Evolutionary conservation across 1,140 invertebrate species (phyloP), one percentile per base, ranked within the genome.

Genomic region (Zophobas atratus): DNA sequence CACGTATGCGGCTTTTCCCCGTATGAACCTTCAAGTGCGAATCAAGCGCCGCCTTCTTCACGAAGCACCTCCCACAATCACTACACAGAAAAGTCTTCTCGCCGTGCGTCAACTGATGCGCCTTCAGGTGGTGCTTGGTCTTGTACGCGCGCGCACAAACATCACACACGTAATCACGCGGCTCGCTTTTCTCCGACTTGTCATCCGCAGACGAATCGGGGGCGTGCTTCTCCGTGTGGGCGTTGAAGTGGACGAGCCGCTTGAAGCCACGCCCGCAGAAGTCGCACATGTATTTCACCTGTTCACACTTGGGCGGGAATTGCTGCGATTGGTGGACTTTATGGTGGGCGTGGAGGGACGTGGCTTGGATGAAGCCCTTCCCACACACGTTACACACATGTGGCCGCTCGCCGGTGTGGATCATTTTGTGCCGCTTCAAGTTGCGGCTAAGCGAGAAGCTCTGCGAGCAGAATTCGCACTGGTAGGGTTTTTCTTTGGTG

Each of bases 381-480:
- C 88, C 87, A 82, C 91, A 92, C 57, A 89, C 87, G 35, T 88
- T 86, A 81, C 91, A 92, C 48, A 86, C 84, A 90, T 88, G 87
- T 0, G 89, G 89, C 33, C 85, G 84, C 78, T 84, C 83, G 48
- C 89, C 89, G 2, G 88, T 89, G 82, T 95, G 94, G 74, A 94
- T 94, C 72, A 92, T 91, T 82, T 92, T 90, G 84, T 95, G 94
- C 77, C 93, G 88, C 81, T 94, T 94, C 46, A 95, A 85, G 0
- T 93, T 93, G 84, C 94, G 81, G 87, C 89, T 77, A 87, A 87
- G 77, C 85, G 83, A 73, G 75, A 90, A 90, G 0, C 84, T 84
- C 81, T 89, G 89, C 43, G 86, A 86, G 83, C 91, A 92, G 67
- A 88, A 89, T 71, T 91, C 88, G 82, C 91, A 92, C 57, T 88